Evolutionary conservation across 2,888 invertebrate species (phyloP).

Genomic region (Sphaerophoria rueppellii): DNA sequence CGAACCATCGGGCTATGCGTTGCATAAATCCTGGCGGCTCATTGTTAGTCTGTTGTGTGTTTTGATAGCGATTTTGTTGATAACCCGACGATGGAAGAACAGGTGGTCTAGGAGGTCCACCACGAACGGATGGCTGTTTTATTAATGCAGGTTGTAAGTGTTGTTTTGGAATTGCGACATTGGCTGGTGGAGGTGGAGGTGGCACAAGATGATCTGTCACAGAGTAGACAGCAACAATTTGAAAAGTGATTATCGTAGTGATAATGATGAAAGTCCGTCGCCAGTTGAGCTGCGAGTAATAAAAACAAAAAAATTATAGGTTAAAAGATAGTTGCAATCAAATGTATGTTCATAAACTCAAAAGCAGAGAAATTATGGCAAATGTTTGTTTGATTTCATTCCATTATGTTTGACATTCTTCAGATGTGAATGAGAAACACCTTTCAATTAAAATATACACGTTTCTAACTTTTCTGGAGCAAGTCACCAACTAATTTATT

Average conservation of each 20-base stretch:
- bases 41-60: constrained; percentile 26
- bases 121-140: constrained; percentile 47
- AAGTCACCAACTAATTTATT: background rate
- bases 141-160: constrained; percentile 53
- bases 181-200: constrained; percentile 75
- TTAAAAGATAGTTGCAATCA: background rate
- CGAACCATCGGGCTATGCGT: constrained; percentile 82
- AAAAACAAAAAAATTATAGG: constrained; percentile 10
- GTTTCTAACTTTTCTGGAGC: constrained; percentile 17
- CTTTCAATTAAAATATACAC: too few relatives aligned
- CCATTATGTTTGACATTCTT: too few relatives aligned
- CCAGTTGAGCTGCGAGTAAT: constrained; percentile 46
- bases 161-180: constrained; percentile 43
- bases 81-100: constrained; percentile 9
- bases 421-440: too few relatives aligned
- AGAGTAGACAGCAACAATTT: constrained; percentile 73
- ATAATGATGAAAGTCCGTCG: constrained; percentile 36
- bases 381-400: too few relatives aligned
- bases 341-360: too few relatives aligned
- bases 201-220: constrained; percentile 79
- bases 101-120: constrained; percentile 35
- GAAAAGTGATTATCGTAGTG: constrained; percentile 32
- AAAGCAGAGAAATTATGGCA: too few relatives aligned
- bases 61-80: constrained; percentile 37
- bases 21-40: constrained; percentile 80